These are phyloP conservation scores for Caenorhabditis macrosperma DNA, from an alignment of 2,888 invertebrate species.

Conservation along the genomic window DNA sequence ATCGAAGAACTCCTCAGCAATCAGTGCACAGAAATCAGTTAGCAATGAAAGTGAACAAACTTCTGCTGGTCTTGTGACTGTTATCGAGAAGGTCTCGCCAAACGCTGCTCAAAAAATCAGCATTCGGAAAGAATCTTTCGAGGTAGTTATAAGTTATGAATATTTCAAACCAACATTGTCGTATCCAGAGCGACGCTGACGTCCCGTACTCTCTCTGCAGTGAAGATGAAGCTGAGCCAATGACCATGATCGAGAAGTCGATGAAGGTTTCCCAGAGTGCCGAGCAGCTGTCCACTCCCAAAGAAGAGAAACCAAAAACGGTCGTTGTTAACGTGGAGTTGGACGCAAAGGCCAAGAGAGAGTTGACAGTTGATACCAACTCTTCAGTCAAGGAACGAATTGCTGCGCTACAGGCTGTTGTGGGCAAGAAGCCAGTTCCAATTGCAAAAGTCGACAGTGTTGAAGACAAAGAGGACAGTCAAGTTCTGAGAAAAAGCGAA, in stretches of 20 bases:
- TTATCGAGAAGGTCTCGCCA: constrained; percentile 21
- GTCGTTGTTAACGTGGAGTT: constrained; percentile 55
- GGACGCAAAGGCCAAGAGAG: constrained; percentile 38
- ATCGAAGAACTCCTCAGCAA: not conserved
- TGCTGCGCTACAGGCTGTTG: constrained; percentile 31
- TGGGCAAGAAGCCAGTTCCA: constrained; percentile 8
- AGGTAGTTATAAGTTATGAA: constrained; percentile 13
- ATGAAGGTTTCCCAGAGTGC: constrained; percentile 43
- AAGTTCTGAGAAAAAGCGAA: constrained; percentile 14
- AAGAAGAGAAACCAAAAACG: constrained; percentile 38
- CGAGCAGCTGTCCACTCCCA: constrained; percentile 19
- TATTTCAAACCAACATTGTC: too few species aligned
- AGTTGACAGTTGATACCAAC: constrained; percentile 6
- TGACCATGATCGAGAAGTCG: constrained; percentile 56
- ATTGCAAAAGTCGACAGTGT: constrained; percentile 36
- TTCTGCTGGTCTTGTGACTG: constrained; percentile 26
- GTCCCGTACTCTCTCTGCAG: constrained; percentile 57
- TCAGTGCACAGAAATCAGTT: constrained; percentile 4
- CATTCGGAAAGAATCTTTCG: constrained; percentile 22
- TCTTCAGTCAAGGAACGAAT: constrained; percentile 44
- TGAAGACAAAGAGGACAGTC: constrained; percentile 22
- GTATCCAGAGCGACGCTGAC: constrained; percentile 58
- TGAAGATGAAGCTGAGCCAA: constrained; percentile 59
- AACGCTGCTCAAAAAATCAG: not conserved
- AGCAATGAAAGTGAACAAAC: constrained; percentile 23